These are phyloP conservation scores for Acipenser transmontanus DNA, from an alignment of 2,797 vertebrate species.

Conservation along the genomic window DNA sequence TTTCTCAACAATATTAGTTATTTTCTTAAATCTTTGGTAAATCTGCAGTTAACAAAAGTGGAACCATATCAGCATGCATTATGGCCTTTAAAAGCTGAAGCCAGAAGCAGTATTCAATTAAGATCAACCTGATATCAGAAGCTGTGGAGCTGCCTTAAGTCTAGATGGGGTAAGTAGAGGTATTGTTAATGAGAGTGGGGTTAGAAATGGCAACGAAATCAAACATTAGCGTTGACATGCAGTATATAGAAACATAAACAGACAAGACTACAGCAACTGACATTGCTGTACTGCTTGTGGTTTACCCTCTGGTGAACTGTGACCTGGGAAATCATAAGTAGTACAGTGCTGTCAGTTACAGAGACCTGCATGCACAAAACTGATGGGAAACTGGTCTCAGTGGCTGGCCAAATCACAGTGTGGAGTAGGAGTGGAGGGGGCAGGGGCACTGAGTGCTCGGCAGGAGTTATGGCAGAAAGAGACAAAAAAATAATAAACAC, in stretches of 20 bases:
- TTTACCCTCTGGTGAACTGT: constrained; percentile 36
- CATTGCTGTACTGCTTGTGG: constrained; percentile 51
- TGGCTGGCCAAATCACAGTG: constrained; percentile 83
- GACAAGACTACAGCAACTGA: constrained; percentile 32
- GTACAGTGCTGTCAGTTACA: constrained; percentile 39
- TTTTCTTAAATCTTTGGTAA: too few species aligned
- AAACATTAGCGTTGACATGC: not conserved
- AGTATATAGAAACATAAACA: constrained; percentile 27
- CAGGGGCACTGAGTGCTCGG: constrained; percentile 56
- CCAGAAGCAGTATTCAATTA: constrained; percentile 1
- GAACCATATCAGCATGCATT: constrained; percentile 6
- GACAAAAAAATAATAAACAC: constrained; percentile 36
- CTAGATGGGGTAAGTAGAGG: too few species aligned
- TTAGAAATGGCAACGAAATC: too few species aligned
- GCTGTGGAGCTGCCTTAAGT: too few species aligned
- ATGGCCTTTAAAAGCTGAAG: not conserved
- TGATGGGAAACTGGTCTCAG: constrained; percentile 90
- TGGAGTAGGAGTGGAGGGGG: constrained; percentile 68
- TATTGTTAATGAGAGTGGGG: too few species aligned
- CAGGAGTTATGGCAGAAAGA: constrained; percentile 40
- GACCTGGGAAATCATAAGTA: constrained; percentile 48
- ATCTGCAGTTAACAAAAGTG: too few species aligned
- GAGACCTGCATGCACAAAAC: constrained; percentile 94
- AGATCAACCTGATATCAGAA: too few species aligned
- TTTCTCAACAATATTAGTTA: too few species aligned